Evolutionary conservation across 2,797 vertebrate genomes (phyloP), one percentile per base, ranked within the genome.

Genomic region (Takifugu ocellatus): DNA sequence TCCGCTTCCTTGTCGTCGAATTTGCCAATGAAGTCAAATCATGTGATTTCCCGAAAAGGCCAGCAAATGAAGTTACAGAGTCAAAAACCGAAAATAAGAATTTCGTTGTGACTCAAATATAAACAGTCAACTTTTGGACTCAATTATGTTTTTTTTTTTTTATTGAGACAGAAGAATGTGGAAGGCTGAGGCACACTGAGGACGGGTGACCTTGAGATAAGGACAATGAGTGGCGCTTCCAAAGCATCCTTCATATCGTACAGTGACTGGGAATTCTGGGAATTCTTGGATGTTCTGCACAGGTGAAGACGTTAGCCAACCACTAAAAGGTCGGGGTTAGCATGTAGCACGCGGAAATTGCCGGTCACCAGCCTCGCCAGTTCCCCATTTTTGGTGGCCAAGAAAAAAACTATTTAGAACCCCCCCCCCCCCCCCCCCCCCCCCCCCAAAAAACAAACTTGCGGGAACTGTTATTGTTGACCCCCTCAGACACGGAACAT

Each of bases 41-140:
- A 71, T 72, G 74, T 70, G 76, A 79, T 50, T 70, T 52, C 49
- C 58, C 12, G 54, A 6, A 47, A 61, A 56, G 67, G 60, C 59
- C 74, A 48, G 69, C 61, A 67, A 62, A 49, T 51, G 66, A 31
- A 74, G 70, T 73, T 33, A 59, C 10, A 59, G 21, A 21, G 59
- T 62, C 62, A 72, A 56, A 49, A 48, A 57, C 29, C 54, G 63
- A 51, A 54, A 70, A 59, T 5, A 11, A 42, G 25, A 6, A 51
- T 3, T 44, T 45, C 14, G 21, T 21, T 21, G 1, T 21, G 21
- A 21, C 21, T 21, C 21, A 21, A 21, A 21, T 21, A 21, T 21
- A 21, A 21, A 21, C 21, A 21, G 21, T 21, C 21, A 21, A 21
- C 21, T 21, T 21, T 21, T 21, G 21, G 17, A 6, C 6, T 3